A percentile compares a stretch with the other conserved stretches of the same genome.
Evolutionary conservation across 2,797 vertebrate species (phyloP).

Genomic region (Clarias laeviceps): DNA sequence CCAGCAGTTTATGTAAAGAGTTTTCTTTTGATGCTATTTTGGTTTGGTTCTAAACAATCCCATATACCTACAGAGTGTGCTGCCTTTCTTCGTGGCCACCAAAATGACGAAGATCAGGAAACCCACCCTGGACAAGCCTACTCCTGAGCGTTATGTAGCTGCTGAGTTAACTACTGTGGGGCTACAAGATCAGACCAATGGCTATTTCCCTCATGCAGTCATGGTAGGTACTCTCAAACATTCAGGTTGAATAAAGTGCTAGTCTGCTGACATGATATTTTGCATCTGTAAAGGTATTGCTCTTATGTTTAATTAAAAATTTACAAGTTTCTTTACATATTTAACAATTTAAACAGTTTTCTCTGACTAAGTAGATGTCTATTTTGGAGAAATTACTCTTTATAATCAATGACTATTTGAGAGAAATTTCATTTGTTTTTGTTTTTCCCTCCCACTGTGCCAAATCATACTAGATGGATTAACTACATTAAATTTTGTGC

Average conservation of each 20-base stretch:
- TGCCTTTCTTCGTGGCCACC: conserved; percentile 88
- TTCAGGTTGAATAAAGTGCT: background rate
- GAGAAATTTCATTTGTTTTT: background rate
- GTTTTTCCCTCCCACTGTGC: background rate
- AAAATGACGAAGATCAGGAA: conserved; percentile 89
- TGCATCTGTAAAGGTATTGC: background rate
- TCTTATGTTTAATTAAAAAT: background rate
- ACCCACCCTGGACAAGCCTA: conserved; percentile 84
- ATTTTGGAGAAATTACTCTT: background rate
- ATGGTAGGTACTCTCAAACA: conserved; percentile 71
- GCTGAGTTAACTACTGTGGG: conserved; percentile 87
- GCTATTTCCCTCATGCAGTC: conserved; percentile 85
- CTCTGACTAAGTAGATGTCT: background rate
- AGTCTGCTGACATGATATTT: background rate
- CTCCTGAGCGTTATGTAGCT: conserved; percentile 83
- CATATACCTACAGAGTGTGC: conserved; percentile 79
- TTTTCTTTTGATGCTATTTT: background rate
- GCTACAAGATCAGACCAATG: conserved; percentile 83
- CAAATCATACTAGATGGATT: background rate
- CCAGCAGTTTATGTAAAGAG: background rate
- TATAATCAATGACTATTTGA: background rate
- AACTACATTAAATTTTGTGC: background rate
- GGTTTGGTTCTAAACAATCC: background rate
- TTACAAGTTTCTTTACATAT: no score
- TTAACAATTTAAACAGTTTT: background rate